Percentiles rank a stretch among this genome's conserved stretches.
Conservation (phyloP, 2,888 invertebrate species). For the Sussaba pulchella region DNA sequence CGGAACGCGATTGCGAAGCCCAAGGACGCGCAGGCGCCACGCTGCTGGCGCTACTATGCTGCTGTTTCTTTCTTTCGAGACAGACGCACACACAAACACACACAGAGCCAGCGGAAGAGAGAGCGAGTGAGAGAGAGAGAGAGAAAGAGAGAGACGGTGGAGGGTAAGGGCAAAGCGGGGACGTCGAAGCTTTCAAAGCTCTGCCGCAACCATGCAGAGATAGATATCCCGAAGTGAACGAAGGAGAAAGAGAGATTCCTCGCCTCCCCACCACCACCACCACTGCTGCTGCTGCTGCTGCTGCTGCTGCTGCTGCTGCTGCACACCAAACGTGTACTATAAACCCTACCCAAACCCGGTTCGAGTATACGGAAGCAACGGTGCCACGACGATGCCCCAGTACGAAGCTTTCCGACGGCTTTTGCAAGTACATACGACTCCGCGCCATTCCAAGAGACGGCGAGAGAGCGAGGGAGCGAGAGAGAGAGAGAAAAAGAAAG, state of each 20-base stretch:
- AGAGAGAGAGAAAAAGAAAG: too few species aligned
- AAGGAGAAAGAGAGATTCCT: conserved; percentile 30
- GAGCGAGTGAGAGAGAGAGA: background rate
- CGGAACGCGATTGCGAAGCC: conserved; percentile 73
- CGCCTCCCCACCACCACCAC: conserved; percentile 1
- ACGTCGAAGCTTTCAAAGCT: conserved; percentile 59
- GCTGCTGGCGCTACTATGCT: conserved; percentile 39
- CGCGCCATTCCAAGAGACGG: conserved; percentile 10
- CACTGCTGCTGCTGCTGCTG: background rate
- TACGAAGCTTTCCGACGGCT: conserved; percentile 45
- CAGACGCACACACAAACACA: conserved; percentile 32
- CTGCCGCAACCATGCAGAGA: conserved; percentile 55
- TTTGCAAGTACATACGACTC: conserved; percentile 18
- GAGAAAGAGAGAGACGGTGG: conserved; percentile 28
- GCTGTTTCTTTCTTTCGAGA: conserved; percentile 61
- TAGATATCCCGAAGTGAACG: conserved; percentile 41
- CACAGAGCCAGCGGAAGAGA: conserved; percentile 14
- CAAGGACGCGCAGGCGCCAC: conserved; percentile 73
- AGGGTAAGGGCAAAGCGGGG: conserved; percentile 24
- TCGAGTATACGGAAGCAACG: conserved; percentile 30
- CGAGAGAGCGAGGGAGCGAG: too few species aligned
- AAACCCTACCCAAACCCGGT: conserved; percentile 33
- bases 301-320: conserved; percentile 18
- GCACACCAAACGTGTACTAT: conserved; percentile 27
- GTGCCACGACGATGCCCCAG: conserved; percentile 26